phyloP scores from a whole-genome alignment of 1,140 invertebrate genomes.

The Galendromus occidentalis region DNA sequence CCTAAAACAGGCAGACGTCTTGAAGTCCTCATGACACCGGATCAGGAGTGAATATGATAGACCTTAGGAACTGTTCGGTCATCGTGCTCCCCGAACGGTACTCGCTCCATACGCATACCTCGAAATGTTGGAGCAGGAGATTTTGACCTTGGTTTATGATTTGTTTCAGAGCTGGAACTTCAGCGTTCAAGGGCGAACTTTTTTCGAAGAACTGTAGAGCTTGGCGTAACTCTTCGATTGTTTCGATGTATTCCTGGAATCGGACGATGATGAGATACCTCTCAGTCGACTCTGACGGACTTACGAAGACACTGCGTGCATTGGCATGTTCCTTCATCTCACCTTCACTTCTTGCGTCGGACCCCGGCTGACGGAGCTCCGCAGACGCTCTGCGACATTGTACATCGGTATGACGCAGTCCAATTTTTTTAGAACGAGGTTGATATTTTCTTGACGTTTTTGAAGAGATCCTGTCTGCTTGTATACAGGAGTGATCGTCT shows the following conservation, averaged over 20 bases:
- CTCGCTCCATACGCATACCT: not conserved
- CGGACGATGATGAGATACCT: not conserved
- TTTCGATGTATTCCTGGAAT: conserved; percentile 50
- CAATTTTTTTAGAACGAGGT: conserved; percentile 16
- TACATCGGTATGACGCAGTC: conserved; percentile 3
- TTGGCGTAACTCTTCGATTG: conserved; percentile 60
- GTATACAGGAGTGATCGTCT: conserved; percentile 83
- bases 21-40: too few species aligned
- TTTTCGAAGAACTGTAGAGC: conserved; percentile 79
- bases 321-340: not conserved
- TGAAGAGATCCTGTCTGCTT: conserved; percentile 82
- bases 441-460: conserved; percentile 65
- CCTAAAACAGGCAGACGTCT: not conserved
- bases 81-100: too few species aligned
- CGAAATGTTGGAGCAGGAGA: not conserved
- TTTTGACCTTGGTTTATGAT: not conserved
- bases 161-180: not conserved
- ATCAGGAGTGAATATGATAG: too few species aligned
- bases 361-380: not conserved
- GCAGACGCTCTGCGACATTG: conserved; percentile 13
- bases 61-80: too few species aligned
- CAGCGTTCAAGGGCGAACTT: conserved; percentile 50
- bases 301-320: too few species aligned
- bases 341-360: not conserved
- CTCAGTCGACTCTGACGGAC: not conserved